A percentile compares a stretch with the other conserved stretches of the same genome.
Conservation (phyloP, 2,888 invertebrate genomes). For the Cryptops parisi region DNA sequence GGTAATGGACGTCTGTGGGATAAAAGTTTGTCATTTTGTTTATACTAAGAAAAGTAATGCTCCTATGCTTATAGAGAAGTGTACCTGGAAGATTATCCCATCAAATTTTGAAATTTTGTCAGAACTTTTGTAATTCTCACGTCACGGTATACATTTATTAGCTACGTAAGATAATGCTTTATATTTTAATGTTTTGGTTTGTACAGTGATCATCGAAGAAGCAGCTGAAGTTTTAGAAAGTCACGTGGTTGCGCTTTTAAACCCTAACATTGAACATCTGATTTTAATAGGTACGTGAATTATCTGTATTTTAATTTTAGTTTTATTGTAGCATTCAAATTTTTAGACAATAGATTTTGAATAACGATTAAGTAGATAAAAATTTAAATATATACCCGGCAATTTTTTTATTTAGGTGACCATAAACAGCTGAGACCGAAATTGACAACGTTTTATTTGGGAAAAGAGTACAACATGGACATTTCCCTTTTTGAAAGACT, state of each 20-base stretch:
- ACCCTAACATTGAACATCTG: conserved; percentile 53
- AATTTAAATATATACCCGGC: too few relatives aligned
- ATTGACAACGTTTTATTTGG: conserved; percentile 51
- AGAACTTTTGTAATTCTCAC: too few relatives aligned
- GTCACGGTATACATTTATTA: too few relatives aligned
- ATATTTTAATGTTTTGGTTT: too few relatives aligned
- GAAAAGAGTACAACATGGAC: conserved; percentile 49
- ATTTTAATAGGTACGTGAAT: conserved; percentile 73
- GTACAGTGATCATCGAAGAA: conserved; percentile 56
- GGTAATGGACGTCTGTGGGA: too few relatives aligned
- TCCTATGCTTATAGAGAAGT: too few relatives aligned
- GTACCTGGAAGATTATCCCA: too few relatives aligned
- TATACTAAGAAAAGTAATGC: too few relatives aligned
- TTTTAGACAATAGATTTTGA: neutral
- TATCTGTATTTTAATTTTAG: conserved; percentile 1
- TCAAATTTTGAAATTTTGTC: too few relatives aligned
- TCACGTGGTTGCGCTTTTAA: conserved; percentile 50
- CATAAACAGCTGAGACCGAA: conserved; percentile 66
- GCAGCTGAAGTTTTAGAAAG: conserved; percentile 77
- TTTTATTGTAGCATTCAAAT: neutral
- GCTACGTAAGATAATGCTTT: too few relatives aligned
- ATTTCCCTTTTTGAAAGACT: conserved; percentile 70
- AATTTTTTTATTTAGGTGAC: conserved; percentile 55
- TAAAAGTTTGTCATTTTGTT: too few relatives aligned
- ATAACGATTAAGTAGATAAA: neutral